Percentiles rank a stretch among this genome's conserved stretches.
Evolutionary conservation across 2,888 invertebrate species (phyloP).

Genomic region (Hemistola chrysoprasaria): DNA sequence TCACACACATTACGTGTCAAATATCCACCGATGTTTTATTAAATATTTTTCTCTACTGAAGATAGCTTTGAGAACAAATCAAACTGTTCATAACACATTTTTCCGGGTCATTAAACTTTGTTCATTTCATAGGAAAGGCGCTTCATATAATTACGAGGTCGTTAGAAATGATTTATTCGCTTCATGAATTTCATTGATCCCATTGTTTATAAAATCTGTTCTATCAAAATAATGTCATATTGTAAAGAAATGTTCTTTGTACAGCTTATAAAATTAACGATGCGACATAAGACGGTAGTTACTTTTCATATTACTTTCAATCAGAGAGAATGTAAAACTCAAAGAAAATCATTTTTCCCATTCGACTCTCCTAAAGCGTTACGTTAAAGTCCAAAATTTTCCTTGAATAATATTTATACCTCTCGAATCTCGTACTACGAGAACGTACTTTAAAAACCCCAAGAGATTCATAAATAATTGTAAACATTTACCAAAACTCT

Average conservation of each 20-base stretch:
- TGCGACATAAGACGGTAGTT: too few relatives aligned
- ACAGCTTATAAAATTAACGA: too few relatives aligned
- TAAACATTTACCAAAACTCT: conserved; percentile 7
- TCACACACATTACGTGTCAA: conserved; percentile 7
- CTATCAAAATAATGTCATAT: neutral
- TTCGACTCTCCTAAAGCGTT: conserved; percentile 4
- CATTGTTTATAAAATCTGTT: conserved; percentile 14
- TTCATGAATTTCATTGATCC: conserved; percentile 9
- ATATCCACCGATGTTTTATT: too few relatives aligned
- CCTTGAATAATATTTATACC: conserved; percentile 9
- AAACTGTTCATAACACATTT: conserved; percentile 15
- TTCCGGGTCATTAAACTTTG: conserved; percentile 19
- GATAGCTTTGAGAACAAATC: conserved; percentile 6
- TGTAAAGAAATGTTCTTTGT: too few relatives aligned
- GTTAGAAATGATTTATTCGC: conserved; percentile 20
- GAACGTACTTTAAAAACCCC: neutral
- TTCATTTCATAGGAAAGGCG: conserved; percentile 12
- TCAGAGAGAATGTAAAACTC: too few relatives aligned
- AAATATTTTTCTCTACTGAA: conserved; percentile 2
- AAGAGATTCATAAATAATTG: conserved; percentile 12
- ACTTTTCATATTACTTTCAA: too few relatives aligned
- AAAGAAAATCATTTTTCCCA: neutral
- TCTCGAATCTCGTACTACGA: conserved; percentile 4
- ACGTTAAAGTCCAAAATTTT: conserved; percentile 8
- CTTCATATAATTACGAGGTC: conserved; percentile 18